Evolutionary conservation across 2,797 vertebrate genomes (phyloP), one percentile per base, ranked within the genome.

Genomic region (Coranthus polyacanthus): DNA sequence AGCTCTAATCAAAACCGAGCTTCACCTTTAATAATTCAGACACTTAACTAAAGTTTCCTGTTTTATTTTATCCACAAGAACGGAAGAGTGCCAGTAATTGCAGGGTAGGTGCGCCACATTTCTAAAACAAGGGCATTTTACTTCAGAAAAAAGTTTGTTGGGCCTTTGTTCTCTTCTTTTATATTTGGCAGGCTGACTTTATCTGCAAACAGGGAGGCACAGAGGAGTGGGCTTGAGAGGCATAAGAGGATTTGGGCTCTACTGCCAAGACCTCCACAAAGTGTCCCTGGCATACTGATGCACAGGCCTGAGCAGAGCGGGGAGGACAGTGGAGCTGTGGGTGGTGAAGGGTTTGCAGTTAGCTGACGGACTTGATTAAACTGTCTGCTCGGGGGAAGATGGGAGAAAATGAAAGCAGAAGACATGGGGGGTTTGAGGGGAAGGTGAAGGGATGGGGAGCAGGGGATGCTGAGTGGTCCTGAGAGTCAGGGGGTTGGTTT

Each of bases 321-420:
- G 59, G 46, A 39, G 57, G 52, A 59, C 52, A 42, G 75, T 9
- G 45, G 58, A 49, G 32, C 38, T 46, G 74, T 56, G 84, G 84
- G 72, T 62, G 70, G 83, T 54, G 36, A 57, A 55, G 73, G 66
- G 76, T 72, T 86, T 82, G 72, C 70, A 90, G 66, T 70, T 70
- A 69, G 79, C 62, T 22, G 61, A 83, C 75, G 41, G 58, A 85
- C 85, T 81, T 89, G 88, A 93, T 93, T 90, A 89, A 89, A 92
- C 79, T 91, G 90, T 91, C 89, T 79, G 80, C 66, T 84, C 65
- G 50, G 38, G n/a, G 38, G 55, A 61, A 72, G 79, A 83, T 36
- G 79, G 54, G 41, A 82, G 79, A 85, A 89, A 90, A 91, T 88
- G 76, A 88, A 88, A 88, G 63, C 16, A 51, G 63, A 51, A 74